Percentiles rank a stretch among this genome's conserved stretches.
phyloP scores from a whole-genome alignment of 2,113 vertebrate genomes.

The Hucho hucho region DNA sequence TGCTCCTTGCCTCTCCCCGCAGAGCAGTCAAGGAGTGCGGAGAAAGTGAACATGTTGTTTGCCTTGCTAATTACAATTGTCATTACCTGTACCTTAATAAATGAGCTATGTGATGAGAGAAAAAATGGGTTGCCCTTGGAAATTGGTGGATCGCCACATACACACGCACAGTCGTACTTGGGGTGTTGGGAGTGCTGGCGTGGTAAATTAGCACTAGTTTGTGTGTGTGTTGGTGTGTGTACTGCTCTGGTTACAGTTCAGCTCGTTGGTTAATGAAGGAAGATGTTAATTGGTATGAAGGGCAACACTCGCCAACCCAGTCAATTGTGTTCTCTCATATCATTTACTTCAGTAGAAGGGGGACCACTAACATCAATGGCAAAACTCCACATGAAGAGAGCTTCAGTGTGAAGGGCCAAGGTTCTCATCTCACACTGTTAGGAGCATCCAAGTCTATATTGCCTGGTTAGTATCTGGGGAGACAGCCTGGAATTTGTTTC shows the following conservation, averaged over 20 bases:
- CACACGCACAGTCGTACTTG: background rate
- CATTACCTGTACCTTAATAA: constrained; percentile 38
- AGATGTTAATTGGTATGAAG: constrained; percentile 92
- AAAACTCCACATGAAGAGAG: constrained; percentile 73
- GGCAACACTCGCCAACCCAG: constrained; percentile 78
- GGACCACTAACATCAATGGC: constrained; percentile 81
- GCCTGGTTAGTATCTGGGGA: background rate
- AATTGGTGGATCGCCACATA: background rate
- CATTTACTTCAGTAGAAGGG: constrained; percentile 70
- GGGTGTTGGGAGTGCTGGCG: constrained; percentile 10
- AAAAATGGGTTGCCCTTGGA: constrained; percentile 29
- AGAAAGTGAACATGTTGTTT: background rate
- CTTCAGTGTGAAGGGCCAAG: background rate
- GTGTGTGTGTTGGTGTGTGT: background rate
- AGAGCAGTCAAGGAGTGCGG: constrained; percentile 10
- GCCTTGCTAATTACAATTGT: constrained; percentile 28
- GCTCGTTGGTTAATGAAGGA: constrained; percentile 87
- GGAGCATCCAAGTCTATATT: background rate
- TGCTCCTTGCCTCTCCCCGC: background rate
- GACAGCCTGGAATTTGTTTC: background rate
- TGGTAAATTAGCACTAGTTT: background rate
- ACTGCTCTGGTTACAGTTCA: constrained; percentile 80
- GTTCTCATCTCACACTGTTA: background rate
- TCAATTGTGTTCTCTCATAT: constrained; percentile 79
- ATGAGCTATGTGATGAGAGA: constrained; percentile 32